Percentiles rank a stretch among this genome's conserved stretches.
These are phyloP conservation scores for Sebastes glaucus DNA, from an alignment of 2,797 vertebrate species.

Conservation along the genomic window DNA sequence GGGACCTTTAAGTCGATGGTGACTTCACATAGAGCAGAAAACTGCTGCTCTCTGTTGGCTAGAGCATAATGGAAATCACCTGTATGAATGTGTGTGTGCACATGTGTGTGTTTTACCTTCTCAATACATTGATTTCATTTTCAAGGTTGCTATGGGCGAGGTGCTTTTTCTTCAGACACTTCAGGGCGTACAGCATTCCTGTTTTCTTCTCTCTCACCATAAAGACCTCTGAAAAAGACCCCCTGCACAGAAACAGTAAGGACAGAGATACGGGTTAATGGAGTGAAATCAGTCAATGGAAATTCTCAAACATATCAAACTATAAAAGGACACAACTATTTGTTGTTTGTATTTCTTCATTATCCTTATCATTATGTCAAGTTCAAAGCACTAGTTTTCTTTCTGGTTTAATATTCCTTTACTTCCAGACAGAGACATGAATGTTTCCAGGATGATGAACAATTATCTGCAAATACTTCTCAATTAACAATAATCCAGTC, in stretches of 20 bases:
- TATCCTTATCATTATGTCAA: not conserved
- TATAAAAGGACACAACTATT: not conserved
- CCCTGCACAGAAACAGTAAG: slow-evolving; percentile 76
- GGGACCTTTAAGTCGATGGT: not conserved
- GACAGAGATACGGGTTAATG: not conserved
- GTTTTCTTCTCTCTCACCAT: slow-evolving; percentile 91
- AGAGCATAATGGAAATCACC: not conserved
- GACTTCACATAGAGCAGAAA: not conserved
- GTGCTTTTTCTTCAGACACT: slow-evolving; percentile 95
- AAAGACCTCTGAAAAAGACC: slow-evolving; percentile 94
- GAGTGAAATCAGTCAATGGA: not conserved
- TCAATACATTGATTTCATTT: slow-evolving; percentile 93
- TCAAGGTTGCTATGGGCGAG: slow-evolving; percentile 90
- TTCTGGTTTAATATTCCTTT: not conserved
- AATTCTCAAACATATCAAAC: not conserved
- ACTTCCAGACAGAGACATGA: not conserved
- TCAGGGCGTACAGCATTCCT: slow-evolving; percentile 91
- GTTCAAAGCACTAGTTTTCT: not conserved
- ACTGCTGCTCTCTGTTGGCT: not conserved
- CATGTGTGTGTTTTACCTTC: slow-evolving; percentile 79
- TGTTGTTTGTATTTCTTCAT: not conserved
- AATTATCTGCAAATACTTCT: not conserved
- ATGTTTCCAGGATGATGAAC: not conserved
- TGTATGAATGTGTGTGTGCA: not conserved
- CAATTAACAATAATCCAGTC: not conserved